Conservation (phyloP, 2,797 vertebrate species). For the Luscinia luscinia region DNA sequence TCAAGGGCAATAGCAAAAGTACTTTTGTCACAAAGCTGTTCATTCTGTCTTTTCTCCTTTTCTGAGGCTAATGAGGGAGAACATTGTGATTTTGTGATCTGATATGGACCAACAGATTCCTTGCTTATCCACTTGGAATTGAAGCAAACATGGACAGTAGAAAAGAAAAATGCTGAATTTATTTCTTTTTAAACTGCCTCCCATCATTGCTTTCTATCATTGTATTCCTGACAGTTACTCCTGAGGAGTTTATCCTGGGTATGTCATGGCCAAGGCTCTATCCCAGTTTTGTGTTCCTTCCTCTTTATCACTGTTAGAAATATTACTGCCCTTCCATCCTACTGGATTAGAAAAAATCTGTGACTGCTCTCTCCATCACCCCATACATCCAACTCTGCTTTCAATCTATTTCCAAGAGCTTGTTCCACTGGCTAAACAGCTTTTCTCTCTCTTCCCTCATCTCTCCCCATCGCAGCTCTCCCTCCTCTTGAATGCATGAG, state of each 20-base stretch:
- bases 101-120: background rate
- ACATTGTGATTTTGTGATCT: background rate
- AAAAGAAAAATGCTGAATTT: background rate
- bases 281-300: background rate
- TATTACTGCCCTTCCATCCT: background rate
- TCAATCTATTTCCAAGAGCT: slow-evolving; percentile 23
- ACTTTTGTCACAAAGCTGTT: background rate
- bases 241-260: background rate
- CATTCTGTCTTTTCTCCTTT: background rate
- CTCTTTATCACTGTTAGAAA: slow-evolving; percentile 3
- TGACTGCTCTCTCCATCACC: slow-evolving; percentile 21
- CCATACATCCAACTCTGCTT: background rate
- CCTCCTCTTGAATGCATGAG: background rate
- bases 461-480: background rate
- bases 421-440: background rate
- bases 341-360: background rate
- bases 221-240: background rate
- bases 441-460: background rate
- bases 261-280: background rate
- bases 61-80: background rate
- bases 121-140: background rate
- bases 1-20: background rate
- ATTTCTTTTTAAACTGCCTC: background rate
- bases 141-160: background rate
- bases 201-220: background rate